A percentile compares a stretch with the other conserved stretches of the same genome.
phyloP scores from a whole-genome alignment of 2,113 vertebrate genomes.

The Chionomys nivalis region DNA sequence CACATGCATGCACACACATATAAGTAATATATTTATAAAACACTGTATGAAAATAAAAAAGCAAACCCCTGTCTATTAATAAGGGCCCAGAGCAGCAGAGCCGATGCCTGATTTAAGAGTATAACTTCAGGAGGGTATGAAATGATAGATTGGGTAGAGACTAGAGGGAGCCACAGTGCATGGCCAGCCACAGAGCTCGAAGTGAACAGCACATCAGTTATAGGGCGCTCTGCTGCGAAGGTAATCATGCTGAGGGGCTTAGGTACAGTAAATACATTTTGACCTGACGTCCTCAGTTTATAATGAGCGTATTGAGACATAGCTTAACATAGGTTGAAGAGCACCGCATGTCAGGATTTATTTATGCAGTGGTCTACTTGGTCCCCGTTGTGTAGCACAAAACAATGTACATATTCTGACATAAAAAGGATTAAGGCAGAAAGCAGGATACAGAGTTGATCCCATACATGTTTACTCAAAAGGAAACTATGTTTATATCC shows the following conservation, averaged over 20 bases:
- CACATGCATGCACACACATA: background rate
- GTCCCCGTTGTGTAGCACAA: background rate
- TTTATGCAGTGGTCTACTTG: background rate
- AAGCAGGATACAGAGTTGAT: slow-evolving; percentile 1
- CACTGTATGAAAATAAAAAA: background rate
- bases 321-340: background rate
- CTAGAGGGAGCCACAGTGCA: background rate
- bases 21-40: background rate
- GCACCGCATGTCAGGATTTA: background rate
- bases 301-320: background rate
- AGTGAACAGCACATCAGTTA: too few relatives aligned
- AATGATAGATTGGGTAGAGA: background rate
- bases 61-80: background rate
- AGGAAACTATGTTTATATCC: background rate
- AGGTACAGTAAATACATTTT: background rate
- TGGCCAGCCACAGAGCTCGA: background rate
- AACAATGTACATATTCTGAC: background rate
- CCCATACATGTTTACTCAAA: background rate
- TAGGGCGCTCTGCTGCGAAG: background rate
- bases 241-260: background rate
- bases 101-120: background rate
- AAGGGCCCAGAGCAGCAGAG: background rate
- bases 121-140: background rate
- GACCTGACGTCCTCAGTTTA: background rate
- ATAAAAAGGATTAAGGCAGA: slow-evolving; percentile 21